Evolutionary conservation across 2,797 vertebrate genomes (phyloP).

Genomic region (Knipowitschia caucasica): DNA sequence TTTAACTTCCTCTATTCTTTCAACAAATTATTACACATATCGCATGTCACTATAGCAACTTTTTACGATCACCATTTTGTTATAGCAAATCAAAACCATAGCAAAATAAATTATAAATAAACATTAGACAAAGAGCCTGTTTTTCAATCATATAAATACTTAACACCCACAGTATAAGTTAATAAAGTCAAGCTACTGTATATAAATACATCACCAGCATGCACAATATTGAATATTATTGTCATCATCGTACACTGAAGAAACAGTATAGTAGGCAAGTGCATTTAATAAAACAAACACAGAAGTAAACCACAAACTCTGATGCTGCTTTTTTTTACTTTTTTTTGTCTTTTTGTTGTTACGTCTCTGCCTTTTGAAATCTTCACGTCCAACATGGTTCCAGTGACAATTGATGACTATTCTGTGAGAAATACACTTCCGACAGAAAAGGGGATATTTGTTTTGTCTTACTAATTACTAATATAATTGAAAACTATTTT

Average conservation of each 20-base stretch:
- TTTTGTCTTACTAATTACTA: constrained; percentile 8
- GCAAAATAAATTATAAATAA: constrained; percentile 81
- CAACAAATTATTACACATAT: constrained; percentile 90
- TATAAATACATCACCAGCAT: constrained; percentile 99
- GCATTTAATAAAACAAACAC: constrained; percentile 90
- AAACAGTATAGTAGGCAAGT: constrained; percentile 99
- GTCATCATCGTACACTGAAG: constrained; percentile 95
- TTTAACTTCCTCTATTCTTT: constrained; percentile 56
- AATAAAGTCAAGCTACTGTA: constrained; percentile 99
- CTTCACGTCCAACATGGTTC: constrained; percentile 71
- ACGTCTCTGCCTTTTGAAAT: constrained; percentile 72
- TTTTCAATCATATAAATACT: constrained; percentile 98
- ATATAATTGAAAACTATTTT: background rate
- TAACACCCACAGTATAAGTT: constrained; percentile 99
- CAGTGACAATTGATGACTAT: constrained; percentile 57
- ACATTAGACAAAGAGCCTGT: constrained; percentile 88
- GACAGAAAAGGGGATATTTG: constrained; percentile 26
- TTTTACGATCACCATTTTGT: constrained; percentile 94
- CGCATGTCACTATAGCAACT: constrained; percentile 98
- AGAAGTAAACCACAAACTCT: constrained; percentile 88
- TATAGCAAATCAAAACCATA: constrained; percentile 84
- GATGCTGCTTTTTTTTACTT: constrained; percentile 86
- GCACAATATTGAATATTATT: constrained; percentile 99
- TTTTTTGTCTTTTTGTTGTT: constrained; percentile 64
- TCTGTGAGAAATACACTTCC: constrained; percentile 44